Evolutionary conservation across 2,797 vertebrate species (phyloP).

Genomic region (Pangasius sanitwongsei): DNA sequence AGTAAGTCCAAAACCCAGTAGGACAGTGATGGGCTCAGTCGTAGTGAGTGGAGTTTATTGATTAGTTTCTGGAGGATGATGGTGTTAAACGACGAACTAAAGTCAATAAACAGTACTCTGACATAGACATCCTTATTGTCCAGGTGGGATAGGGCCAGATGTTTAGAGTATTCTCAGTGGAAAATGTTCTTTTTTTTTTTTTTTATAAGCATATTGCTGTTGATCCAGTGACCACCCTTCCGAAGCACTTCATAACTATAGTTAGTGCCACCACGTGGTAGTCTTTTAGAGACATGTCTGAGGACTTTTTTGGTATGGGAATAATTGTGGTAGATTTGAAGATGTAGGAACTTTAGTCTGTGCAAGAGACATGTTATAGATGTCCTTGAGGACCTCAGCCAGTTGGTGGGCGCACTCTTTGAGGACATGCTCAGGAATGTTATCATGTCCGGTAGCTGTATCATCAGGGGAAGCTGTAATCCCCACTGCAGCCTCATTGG

Average conservation of each 20-base stretch:
- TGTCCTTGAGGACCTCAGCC: too few species aligned
- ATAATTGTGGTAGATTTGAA: not conserved
- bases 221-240: not conserved
- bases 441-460: too few species aligned
- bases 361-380: too few species aligned
- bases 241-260: too few species aligned
- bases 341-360: too few species aligned
- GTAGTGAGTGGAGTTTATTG: not conserved
- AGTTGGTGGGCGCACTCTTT: too few species aligned
- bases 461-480: too few species aligned
- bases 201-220: not conserved
- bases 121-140: not conserved
- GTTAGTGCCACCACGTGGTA: not conserved
- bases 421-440: too few species aligned
- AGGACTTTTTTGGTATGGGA: not conserved
- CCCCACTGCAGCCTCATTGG: too few species aligned
- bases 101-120: not conserved
- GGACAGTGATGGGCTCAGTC: not conserved
- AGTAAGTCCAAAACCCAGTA: not conserved
- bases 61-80: not conserved
- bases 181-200: not conserved
- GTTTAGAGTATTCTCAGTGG: not conserved
- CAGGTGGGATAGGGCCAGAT: not conserved
- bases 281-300: too few species aligned
- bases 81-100: not conserved